Evolutionary conservation across 2,888 invertebrate genomes (phyloP).

Genomic region (Aspidiotus destructor): DNA sequence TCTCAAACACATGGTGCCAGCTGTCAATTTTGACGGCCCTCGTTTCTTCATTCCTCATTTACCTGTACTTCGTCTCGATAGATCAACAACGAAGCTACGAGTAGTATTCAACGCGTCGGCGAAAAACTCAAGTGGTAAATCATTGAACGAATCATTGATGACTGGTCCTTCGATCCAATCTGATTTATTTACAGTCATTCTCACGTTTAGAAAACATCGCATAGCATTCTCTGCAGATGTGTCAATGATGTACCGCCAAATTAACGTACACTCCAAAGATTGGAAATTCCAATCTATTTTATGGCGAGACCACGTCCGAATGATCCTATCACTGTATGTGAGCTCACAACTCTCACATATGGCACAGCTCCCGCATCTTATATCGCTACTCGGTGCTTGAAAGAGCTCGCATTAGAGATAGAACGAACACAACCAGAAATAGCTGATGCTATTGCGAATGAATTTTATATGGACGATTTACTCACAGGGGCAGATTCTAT

Average conservation of each 20-base stretch:
- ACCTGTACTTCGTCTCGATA: conserved; percentile 36
- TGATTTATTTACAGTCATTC: conserved; percentile 39
- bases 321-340: conserved; percentile 23
- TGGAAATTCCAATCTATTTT: conserved; percentile 38
- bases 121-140: conserved; percentile 36
- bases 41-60: conserved; percentile 37
- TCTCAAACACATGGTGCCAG: conserved; percentile 14
- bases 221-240: conserved; percentile 41
- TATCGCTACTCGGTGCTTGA: conserved; percentile 38
- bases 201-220: conserved; percentile 38
- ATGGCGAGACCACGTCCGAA: conserved; percentile 39
- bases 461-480: conserved; percentile 40
- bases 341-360: conserved; percentile 41
- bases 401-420: conserved; percentile 37
- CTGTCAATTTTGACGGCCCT: background rate
- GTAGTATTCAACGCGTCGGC: conserved; percentile 38
- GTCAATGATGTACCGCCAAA: conserved; percentile 41
- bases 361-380: conserved; percentile 35
- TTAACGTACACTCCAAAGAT: conserved; percentile 38
- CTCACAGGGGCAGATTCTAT: conserved; percentile 36
- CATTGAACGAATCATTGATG: conserved; percentile 40
- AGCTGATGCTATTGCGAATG: conserved; percentile 34
- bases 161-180: conserved; percentile 40
- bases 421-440: conserved; percentile 30
- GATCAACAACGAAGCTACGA: too few relatives aligned